Evolutionary conservation across 1,140 invertebrate genomes (phyloP).

Genomic region (Apis cerana): DNA sequence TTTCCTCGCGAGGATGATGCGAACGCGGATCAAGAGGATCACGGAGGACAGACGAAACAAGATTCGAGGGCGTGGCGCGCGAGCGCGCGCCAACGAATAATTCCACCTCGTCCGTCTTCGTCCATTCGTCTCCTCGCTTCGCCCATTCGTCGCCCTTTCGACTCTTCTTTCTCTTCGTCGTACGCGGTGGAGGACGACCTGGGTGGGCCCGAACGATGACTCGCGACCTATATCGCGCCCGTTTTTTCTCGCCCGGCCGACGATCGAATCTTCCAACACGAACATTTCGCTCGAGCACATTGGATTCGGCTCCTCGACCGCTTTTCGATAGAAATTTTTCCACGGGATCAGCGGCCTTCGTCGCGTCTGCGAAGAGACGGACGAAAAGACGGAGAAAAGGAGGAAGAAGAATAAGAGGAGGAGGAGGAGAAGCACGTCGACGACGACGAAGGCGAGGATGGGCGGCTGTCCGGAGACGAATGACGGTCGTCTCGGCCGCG

Average conservation of each 20-base stretch:
- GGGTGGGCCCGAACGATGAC: constrained; percentile 56
- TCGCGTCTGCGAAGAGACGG: too few species aligned
- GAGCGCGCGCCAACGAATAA: constrained; percentile 36
- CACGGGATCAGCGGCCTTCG: neutral
- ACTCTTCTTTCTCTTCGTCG: neutral
- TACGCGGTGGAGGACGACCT: constrained; percentile 39
- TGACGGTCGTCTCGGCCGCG: constrained; percentile 12
- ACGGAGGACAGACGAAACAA: constrained; percentile 31
- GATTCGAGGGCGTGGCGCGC: neutral
- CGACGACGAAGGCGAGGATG: constrained; percentile 12
- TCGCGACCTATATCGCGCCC: constrained; percentile 6
- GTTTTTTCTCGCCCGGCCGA: neutral
- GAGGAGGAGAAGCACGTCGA: neutral
- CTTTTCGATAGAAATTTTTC: too few species aligned
- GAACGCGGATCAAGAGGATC: neutral
- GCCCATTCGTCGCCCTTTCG: too few species aligned
- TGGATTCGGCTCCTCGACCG: too few species aligned
- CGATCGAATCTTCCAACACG: constrained; percentile 59
- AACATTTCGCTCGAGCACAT: too few species aligned
- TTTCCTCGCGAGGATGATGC: neutral
- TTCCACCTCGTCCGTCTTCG: constrained; percentile 38
- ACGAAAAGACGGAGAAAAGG: too few species aligned
- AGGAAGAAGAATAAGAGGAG: neutral
- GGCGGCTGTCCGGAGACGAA: constrained; percentile 46
- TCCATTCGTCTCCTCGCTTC: neutral